Percentiles rank a stretch among this genome's conserved stretches.
Conservation (phyloP, 2,888 invertebrate genomes). For the Phortica magna region DNA sequence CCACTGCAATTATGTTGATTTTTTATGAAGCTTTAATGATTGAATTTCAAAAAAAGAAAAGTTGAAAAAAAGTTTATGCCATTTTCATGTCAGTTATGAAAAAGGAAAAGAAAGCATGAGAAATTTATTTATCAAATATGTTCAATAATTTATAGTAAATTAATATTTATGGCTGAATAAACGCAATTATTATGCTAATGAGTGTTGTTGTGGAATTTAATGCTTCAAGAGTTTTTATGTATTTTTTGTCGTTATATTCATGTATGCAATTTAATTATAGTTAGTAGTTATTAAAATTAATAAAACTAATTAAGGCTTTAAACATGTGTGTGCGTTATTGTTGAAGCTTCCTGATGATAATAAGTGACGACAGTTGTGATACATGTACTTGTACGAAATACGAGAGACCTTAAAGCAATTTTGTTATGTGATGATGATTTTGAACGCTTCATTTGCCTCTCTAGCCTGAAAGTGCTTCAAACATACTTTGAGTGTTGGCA, state of each 20-base stretch:
- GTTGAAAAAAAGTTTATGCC: neutral
- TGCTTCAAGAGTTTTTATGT: neutral
- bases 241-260: neutral
- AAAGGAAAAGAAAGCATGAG: constrained; percentile 3
- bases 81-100: constrained; percentile 15
- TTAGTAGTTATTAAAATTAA: neutral
- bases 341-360: no score
- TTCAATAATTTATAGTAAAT: constrained; percentile 38
- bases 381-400: no score
- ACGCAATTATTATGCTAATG: constrained; percentile 51
- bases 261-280: neutral
- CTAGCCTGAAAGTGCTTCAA: no score
- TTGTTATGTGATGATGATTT: no score
- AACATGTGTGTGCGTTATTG: no score
- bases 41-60: constrained; percentile 16
- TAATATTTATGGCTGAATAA: constrained; percentile 54
- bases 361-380: no score
- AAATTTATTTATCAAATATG: constrained; percentile 19
- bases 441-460: no score
- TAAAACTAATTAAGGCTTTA: neutral
- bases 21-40: constrained; percentile 43
- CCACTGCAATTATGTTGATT: neutral
- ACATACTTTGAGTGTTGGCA: no score
- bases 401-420: no score
- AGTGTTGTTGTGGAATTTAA: constrained; percentile 28